A percentile compares a stretch with the other conserved stretches of the same genome.
These are phyloP conservation scores for Tethea ocularis DNA, from an alignment of 2,888 invertebrate species.

Conservation along the genomic window DNA sequence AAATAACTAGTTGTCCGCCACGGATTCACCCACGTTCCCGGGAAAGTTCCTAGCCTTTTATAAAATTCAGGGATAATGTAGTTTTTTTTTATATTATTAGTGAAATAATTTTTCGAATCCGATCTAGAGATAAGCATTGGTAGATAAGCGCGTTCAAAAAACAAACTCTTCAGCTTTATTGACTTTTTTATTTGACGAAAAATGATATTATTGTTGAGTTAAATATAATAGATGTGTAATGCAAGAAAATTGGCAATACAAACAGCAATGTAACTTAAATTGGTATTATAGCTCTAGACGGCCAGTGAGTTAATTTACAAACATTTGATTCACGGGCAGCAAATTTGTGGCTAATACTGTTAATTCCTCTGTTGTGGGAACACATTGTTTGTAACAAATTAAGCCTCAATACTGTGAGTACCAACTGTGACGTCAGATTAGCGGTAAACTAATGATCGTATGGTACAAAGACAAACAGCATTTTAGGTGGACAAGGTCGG, in stretches of 20 bases:
- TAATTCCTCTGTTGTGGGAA: constrained; percentile 43
- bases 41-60: too few species aligned
- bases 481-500: neutral
- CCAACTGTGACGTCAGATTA: constrained; percentile 45
- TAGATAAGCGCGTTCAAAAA: too few species aligned
- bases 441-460: constrained; percentile 32
- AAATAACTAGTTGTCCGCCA: too few species aligned
- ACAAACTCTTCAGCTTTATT: too few species aligned
- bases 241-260: neutral
- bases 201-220: too few species aligned
- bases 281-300: neutral
- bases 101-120: too few species aligned
- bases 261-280: neutral
- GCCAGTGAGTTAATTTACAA: constrained; percentile 26
- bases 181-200: too few species aligned
- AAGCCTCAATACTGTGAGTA: constrained; percentile 33
- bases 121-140: too few species aligned
- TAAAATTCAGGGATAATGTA: too few species aligned
- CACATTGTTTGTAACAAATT: constrained; percentile 46
- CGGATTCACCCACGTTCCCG: too few species aligned
- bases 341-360: constrained; percentile 13
- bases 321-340: constrained; percentile 24
- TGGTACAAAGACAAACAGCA: constrained; percentile 17
- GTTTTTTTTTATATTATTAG: too few species aligned
- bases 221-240: too few species aligned